Evolutionary conservation across 2,797 vertebrate genomes (phyloP), one percentile per base, ranked within the genome.

Genomic region (Prunella strophiata): DNA sequence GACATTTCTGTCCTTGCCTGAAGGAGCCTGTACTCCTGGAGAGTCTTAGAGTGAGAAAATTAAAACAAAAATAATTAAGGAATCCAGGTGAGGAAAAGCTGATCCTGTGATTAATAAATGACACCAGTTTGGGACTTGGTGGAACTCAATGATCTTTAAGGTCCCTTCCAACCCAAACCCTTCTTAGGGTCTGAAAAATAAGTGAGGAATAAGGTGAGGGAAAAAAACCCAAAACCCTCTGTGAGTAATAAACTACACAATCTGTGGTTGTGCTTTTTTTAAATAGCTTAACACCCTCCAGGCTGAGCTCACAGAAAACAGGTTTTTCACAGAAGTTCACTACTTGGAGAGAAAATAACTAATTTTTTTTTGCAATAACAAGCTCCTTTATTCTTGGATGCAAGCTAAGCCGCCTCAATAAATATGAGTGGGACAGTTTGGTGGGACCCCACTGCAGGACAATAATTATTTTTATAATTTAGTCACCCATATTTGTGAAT

Each of bases 301-400:
- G 3, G 2, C 13, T 29, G 65, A 68, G 21, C 71, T 71, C 40
- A 40, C 26, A 45, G 26, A 62, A 78, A 36, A 16, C 13, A 20
- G 5, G 0, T 10, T 79, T 34, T n/a, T 18, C n/a, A 43, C 13
- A 32, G 3, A 66, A 63, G 6, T 59, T 36, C 17, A 11, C 10
- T 34, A 11, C 77, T 75, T 59, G 68, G 93, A 82, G 62, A 85
- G 79, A 85, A 94, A 93, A 93, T 21, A 67, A 77, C 29, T 1
- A 0, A 34, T 34, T 83, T 50, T 14, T 15, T 43, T 79, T 45
- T 16, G 3, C 6, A 1, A 9, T 2, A 32, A 47, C 11, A 30
- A 76, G 14, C 10, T 72, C 36, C n/a, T 47, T 47, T 29, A 55
- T 6, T 40, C 23, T 47, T 5, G 16, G 51, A 19, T 10, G 7